Conservation (phyloP, 2,888 invertebrate species). For the Lamellibrachia satsuma region DNA sequence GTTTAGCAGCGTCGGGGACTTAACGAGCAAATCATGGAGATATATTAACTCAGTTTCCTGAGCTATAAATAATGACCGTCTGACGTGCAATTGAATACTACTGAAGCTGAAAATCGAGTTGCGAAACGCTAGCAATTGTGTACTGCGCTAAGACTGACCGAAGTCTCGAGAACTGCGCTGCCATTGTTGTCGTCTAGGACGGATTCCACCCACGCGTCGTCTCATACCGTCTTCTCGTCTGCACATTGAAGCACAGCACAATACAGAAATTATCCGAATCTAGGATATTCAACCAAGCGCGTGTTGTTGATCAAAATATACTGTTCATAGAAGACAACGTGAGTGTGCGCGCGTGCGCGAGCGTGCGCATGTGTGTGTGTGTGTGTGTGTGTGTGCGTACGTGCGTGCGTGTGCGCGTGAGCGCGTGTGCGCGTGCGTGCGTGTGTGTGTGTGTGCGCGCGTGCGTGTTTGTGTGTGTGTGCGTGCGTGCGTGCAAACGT, state of each 20-base stretch:
- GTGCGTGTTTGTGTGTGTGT: no score
- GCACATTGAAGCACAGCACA: neutral
- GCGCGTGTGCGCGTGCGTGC: no score
- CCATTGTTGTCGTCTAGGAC: neutral
- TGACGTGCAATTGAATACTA: slow-evolving; percentile 6
- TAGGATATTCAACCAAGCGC: neutral
- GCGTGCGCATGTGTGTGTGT: neutral
- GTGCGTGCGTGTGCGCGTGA: no score
- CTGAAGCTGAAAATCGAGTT: neutral
- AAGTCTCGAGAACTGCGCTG: neutral
- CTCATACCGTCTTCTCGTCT: neutral
- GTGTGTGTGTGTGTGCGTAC: neutral
- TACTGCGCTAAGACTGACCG: neutral
- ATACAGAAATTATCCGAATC: neutral
- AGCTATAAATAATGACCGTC: slow-evolving; percentile 17
- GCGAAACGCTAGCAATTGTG: neutral
- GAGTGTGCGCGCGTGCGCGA: neutral
- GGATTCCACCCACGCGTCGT: neutral
- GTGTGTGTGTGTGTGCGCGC: no score
- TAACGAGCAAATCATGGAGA: slow-evolving; percentile 6
- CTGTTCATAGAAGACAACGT: neutral
- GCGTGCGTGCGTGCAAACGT: no score
- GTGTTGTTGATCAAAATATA: neutral
- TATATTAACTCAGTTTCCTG: slow-evolving; percentile 17
- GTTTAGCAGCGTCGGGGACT: neutral